Evolutionary conservation across 1,140 invertebrate genomes (phyloP).

Genomic region (Sarcophaga peregrina): DNA sequence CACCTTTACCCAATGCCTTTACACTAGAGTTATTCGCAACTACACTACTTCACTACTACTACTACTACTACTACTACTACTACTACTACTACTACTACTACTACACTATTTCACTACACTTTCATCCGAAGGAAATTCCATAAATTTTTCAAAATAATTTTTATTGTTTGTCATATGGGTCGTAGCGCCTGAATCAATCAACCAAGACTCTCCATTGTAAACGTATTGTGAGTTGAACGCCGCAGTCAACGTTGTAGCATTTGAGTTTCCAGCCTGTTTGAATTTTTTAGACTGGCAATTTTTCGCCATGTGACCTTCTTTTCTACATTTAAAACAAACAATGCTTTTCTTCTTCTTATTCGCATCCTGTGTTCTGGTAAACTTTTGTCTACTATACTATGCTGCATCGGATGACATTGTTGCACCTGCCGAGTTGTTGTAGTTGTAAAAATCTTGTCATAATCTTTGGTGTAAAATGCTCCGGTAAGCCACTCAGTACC

Average conservation of each 20-base stretch:
- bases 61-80: too few species aligned
- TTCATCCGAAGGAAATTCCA: neutral
- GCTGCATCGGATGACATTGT: neutral
- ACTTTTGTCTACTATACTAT: slow-evolving; percentile 5
- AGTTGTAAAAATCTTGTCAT: slow-evolving; percentile 55
- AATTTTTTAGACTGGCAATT: neutral
- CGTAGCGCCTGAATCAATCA: slow-evolving; percentile 8
- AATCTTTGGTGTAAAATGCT: slow-evolving; percentile 66
- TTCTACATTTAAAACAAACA: neutral
- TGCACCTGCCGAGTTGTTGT: slow-evolving; percentile 51
- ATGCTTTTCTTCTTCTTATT: slow-evolving; percentile 52
- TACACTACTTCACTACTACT: too few species aligned
- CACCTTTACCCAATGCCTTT: slow-evolving; percentile 7
- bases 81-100: too few species aligned
- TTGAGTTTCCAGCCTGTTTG: neutral
- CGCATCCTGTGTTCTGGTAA: slow-evolving; percentile 41
- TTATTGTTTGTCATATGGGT: slow-evolving; percentile 41
- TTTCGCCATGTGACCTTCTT: neutral
- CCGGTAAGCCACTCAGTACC: slow-evolving; percentile 61
- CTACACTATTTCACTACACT: too few species aligned
- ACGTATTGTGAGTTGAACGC: neutral
- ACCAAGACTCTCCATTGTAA: neutral
- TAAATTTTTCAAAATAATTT: slow-evolving; percentile 11
- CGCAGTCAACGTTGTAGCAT: slow-evolving; percentile 1
- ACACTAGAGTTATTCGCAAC: slow-evolving; percentile 32